Evolutionary conservation across 2,113 vertebrate genomes (phyloP).

Genomic region (Nematolebias whitei): DNA sequence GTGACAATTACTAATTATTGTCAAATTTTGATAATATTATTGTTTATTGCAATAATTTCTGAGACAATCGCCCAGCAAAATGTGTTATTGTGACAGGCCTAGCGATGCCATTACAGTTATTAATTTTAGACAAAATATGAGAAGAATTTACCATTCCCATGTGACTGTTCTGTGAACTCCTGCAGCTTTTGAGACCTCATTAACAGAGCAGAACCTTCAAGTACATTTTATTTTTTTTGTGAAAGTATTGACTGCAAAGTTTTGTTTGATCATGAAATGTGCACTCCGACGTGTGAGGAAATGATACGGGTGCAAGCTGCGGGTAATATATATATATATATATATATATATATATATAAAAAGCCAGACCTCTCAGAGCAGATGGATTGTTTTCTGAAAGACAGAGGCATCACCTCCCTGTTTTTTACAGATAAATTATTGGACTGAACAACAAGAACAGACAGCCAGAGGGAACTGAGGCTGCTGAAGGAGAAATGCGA

Average conservation of each 20-base stretch:
- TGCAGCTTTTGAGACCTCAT: neutral
- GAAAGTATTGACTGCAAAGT: constrained; percentile 1
- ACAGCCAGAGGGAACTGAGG: constrained; percentile 63
- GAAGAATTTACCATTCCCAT: neutral
- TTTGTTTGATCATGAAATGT: neutral
- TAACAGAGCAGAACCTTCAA: neutral
- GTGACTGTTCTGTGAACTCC: neutral
- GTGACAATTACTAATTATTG: too few relatives aligned
- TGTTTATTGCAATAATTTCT: too few relatives aligned
- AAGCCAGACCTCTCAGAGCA: constrained; percentile 17
- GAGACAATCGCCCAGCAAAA: too few relatives aligned
- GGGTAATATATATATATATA: too few relatives aligned
- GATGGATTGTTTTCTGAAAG: constrained; percentile 59
- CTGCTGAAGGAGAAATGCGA: constrained; percentile 59
- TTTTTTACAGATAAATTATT: constrained; percentile 72
- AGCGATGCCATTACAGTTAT: neutral
- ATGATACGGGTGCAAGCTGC: constrained; percentile 14
- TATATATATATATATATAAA: too few relatives aligned
- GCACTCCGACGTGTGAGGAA: constrained; percentile 19
- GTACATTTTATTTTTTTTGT: neutral
- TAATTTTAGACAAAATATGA: constrained; percentile 1
- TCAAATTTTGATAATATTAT: too few relatives aligned
- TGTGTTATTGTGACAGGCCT: too few relatives aligned
- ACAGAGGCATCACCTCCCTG: constrained; percentile 41
- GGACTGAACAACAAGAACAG: constrained; percentile 51